Evolutionary conservation across 2,797 vertebrate species (phyloP), one percentile per base, ranked within the genome.

Genomic region (Takifugu rubripes): DNA sequence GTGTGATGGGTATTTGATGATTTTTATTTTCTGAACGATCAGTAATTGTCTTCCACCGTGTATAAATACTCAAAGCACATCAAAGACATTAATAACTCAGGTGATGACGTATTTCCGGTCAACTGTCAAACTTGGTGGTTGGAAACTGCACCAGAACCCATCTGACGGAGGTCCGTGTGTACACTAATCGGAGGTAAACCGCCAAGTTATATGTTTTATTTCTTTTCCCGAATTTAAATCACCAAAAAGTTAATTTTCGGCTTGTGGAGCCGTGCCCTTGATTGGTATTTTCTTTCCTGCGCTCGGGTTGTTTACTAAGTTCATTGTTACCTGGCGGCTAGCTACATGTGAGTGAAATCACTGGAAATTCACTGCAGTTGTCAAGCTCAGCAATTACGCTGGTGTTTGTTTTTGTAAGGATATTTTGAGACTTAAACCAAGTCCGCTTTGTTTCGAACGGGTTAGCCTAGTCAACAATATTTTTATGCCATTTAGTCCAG

Each of bases 21-120:
- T 21, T 21, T 21, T 21, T 33, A 3, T 33, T 33, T 33, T 33
- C 10, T 33, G 31, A 33, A 33, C 33, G 31, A 10, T 10, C 10
- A 10, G 27, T 29, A 4, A 4, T 10, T 10, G 31, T 33, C 31
- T 10, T 33, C 29, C 31, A 33, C 10, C 33, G 33, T 4, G 2
- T 36, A 11, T 11, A 36, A 36, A 8, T 40, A 40, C 14, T 14
- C 3, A 14, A 40, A 40, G 12, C 36, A 5, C 36, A 40, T 14
- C 3, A 14, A 40, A 2, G 31, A 33, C 36, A 14, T 40, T 40
- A 40, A 14, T 40, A 14, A 40, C 36, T 14, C 15, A 24, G 8
- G 1, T 1, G 1, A 16, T 88, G 86, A 88, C 87, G 88, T 72
- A 71, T 48, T 86, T 90, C 87, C 87, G 84, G 81, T 61, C 53